Percentiles rank a stretch among this genome's conserved stretches.
Evolutionary conservation across 2,797 vertebrate species (phyloP).

Genomic region (Vultur gryphus): DNA sequence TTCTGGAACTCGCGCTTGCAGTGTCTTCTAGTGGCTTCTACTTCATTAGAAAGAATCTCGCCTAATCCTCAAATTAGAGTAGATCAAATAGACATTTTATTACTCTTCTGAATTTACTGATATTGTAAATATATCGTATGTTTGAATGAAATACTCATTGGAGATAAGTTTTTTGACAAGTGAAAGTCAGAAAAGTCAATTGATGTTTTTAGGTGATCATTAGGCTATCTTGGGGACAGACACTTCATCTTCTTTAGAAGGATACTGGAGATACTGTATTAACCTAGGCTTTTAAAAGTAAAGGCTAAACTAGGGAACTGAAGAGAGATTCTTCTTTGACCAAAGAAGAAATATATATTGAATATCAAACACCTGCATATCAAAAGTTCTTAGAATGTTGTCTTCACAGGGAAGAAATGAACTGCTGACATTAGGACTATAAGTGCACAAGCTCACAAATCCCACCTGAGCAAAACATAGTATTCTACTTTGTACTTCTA

Average conservation of each 20-base stretch:
- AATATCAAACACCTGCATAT: neutral
- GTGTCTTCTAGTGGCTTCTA: neutral
- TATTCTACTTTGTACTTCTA: neutral
- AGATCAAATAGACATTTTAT: neutral
- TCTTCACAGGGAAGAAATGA: conserved; percentile 10
- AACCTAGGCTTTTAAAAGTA: neutral
- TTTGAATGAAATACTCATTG: neutral
- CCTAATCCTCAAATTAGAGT: neutral
- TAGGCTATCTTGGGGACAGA: neutral
- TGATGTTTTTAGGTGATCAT: neutral
- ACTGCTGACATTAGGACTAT: neutral
- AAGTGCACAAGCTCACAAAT: neutral
- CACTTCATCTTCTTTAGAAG: neutral
- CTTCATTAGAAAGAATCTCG: neutral
- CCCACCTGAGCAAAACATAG: neutral
- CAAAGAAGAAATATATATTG: neutral
- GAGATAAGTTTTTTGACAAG: neutral
- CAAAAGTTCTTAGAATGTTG: neutral
- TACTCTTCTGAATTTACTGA: neutral
- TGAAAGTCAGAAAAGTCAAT: neutral
- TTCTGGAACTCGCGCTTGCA: neutral
- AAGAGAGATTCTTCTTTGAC: neutral
- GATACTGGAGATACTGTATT: neutral
- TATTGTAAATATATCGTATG: neutral
- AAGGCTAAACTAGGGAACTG: neutral